Base-by-base conservation (phyloP, 2,888 invertebrate genomes). In the Agrotis exclamationis region DNA sequence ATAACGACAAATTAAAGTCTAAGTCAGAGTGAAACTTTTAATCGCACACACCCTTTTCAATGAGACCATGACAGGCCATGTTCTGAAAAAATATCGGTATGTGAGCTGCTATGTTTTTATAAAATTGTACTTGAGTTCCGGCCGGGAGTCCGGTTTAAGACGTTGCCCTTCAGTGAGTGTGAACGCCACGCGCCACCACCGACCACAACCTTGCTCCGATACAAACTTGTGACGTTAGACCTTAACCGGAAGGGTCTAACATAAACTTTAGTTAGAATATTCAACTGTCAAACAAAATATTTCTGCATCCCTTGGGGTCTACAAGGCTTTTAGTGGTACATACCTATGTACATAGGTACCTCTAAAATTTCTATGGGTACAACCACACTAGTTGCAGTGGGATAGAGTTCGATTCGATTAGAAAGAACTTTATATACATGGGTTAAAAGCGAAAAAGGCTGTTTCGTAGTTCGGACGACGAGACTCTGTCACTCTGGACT, bases 201-300 rank as follows among this genome's bases (percentile, higher is more conserved):
- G 13, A 14, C 47, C 71, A 28, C 76, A 54, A 54, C 7, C 22
- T 3, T 11, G 13, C 22, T 9, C 28, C 20, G 22, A 16, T 13
- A 44, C 39, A 22, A 28, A 65, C 14, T 39, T n/a, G n/a, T n/a
- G n/a, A n/a, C n/a, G n/a, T n/a, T 16, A 74, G n/a, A 44, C 20
- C 18, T 7, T 20, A 71, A 18, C 58, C 7, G 13, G 20, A 22
- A 13, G 24, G 50, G 50, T 51, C 39, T 28, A 50, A 44, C 28
- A n/a, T 53, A 5, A 28, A 28, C 28, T 28, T 28, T 28, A 28
- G 28, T 28, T 70, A 18, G 11, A 56, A 24, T 57, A 56, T 69
- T 69, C 16, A 22, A 65, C 11, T 16, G 13, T n/a, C n/a, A 54
- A 70, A 7, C 24, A 33, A n/a, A 22, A n/a, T n/a, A n/a, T n/a